phyloP scores from a whole-genome alignment of 2,797 vertebrate species.

The Premnoplex brunnescens region DNA sequence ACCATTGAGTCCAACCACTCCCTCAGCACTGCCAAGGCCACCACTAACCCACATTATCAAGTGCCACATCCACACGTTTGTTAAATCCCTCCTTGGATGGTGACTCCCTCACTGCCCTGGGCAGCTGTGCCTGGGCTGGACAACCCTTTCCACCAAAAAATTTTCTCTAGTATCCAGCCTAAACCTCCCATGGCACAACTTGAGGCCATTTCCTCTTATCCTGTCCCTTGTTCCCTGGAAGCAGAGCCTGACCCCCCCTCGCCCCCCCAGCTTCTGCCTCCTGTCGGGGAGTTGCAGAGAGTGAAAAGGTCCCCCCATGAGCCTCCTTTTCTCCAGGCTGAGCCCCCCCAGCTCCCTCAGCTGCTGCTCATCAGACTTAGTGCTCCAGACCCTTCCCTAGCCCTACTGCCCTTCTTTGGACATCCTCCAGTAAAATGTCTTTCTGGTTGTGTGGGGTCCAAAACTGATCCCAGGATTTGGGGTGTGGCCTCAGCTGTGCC shows the following conservation, averaged over 20 bases:
- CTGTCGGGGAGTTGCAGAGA: background rate
- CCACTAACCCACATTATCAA: background rate
- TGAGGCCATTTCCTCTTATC: background rate
- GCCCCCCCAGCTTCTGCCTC: background rate
- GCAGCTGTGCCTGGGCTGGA: background rate
- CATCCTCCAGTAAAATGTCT: fast-evolving
- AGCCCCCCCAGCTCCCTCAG: background rate
- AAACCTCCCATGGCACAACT: background rate
- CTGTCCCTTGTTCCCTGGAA: background rate
- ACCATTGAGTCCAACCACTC: background rate
- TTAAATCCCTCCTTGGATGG: background rate
- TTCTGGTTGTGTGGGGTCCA: background rate
- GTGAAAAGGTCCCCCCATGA: background rate
- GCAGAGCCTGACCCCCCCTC: background rate
- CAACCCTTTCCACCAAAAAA: background rate
- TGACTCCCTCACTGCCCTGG: background rate
- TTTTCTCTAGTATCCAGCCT: background rate
- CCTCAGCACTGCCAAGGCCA: background rate
- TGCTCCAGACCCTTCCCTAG: background rate
- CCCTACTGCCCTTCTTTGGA: background rate
- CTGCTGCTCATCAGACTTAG: background rate
- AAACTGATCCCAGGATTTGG: background rate
- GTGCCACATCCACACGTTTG: background rate
- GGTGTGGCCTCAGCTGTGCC: background rate
- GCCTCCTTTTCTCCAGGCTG: background rate